phyloP scores from a whole-genome alignment of 2,113 vertebrate genomes.

The Sylvicapra grimmia region DNA sequence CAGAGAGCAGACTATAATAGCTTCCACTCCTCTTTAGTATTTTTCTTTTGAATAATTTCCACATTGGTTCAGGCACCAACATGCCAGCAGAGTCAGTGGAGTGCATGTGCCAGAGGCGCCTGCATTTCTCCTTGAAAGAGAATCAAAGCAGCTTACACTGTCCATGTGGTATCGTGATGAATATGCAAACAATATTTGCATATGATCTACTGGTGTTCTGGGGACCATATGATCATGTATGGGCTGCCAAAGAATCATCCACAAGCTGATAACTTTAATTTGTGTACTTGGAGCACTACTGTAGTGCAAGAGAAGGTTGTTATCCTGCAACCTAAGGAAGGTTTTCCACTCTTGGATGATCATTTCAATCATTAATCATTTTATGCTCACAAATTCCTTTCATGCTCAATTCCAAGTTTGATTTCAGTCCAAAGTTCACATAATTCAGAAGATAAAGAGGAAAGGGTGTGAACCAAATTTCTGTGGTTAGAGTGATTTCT shows the following conservation, averaged over 20 bases:
- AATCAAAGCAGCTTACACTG: constrained; percentile 50
- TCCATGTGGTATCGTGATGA: constrained; percentile 43
- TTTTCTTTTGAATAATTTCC: constrained; percentile 44
- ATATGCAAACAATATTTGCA: constrained; percentile 48
- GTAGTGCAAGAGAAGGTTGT: neutral
- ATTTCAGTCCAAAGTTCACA: neutral
- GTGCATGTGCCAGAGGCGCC: neutral
- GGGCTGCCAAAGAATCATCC: neutral
- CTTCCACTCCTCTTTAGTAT: constrained; percentile 16
- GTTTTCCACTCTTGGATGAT: neutral
- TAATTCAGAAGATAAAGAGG: neutral
- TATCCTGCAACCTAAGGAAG: neutral
- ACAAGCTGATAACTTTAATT: neutral
- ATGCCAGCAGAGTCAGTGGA: neutral
- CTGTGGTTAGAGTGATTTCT: neutral
- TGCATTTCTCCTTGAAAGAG: constrained; percentile 42
- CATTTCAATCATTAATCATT: neutral
- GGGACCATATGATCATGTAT: neutral
- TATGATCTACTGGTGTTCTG: constrained; percentile 26
- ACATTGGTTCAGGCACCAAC: neutral
- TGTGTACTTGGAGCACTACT: neutral
- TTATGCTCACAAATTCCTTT: neutral
- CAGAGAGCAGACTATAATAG: constrained; percentile 1
- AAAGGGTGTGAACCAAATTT: neutral
- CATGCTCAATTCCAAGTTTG: neutral